Percentiles rank a stretch among this genome's conserved stretches.
Evolutionary conservation across 2,797 vertebrate species (phyloP).

Genomic region (Sebastes paucispinis): DNA sequence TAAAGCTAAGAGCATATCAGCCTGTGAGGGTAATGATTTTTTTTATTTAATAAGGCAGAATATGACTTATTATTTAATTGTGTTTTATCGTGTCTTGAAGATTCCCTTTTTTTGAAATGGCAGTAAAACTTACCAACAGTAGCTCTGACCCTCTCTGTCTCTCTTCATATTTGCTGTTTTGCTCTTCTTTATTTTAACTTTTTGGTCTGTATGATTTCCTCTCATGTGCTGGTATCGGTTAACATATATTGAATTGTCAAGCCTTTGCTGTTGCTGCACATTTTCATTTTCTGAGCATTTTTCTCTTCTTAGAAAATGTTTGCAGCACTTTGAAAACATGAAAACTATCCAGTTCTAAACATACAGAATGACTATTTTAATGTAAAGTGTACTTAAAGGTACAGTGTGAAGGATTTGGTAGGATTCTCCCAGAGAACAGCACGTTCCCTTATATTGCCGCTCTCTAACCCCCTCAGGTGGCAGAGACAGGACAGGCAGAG

Average conservation of each 20-base stretch:
- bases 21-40: neutral
- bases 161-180: neutral
- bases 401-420: too few species aligned
- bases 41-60: neutral
- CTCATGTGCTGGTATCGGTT: neutral
- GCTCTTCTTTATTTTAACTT: neutral
- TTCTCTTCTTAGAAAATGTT: neutral
- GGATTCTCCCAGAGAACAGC: too few species aligned
- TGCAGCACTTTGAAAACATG: neutral
- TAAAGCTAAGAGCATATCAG: neutral
- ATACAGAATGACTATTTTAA: neutral
- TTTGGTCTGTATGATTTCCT: neutral
- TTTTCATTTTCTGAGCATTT: neutral
- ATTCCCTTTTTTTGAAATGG: neutral
- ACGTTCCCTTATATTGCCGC: neutral
- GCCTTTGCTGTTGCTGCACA: neutral
- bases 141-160: neutral
- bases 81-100: neutral
- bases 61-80: neutral
- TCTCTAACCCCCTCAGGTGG: constrained; percentile 78
- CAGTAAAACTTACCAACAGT: neutral
- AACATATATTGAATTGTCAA: neutral
- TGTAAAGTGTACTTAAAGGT: too few species aligned
- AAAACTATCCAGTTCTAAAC: neutral
- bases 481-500: constrained; percentile 85